Percentiles rank a stretch among this genome's conserved stretches.
Evolutionary conservation across 2,113 vertebrate genomes (phyloP).

Genomic region (Cebus imitator): DNA sequence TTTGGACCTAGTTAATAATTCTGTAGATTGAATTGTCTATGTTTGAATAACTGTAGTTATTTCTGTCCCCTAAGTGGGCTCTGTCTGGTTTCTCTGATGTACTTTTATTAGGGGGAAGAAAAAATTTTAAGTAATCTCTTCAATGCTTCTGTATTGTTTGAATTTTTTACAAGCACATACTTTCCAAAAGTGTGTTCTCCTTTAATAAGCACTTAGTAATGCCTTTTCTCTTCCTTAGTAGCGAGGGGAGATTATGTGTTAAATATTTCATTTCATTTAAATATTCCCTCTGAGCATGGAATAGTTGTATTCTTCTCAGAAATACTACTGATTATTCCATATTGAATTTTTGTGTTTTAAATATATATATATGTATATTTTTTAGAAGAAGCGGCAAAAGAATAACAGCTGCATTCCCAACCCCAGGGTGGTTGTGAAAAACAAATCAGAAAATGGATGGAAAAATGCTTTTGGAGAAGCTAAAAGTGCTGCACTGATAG

Average conservation of each 20-base stretch:
- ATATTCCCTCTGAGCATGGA: not conserved
- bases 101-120: not conserved
- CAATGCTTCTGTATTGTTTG: not conserved
- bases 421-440: not conserved
- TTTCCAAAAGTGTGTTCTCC: not conserved
- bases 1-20: not conserved
- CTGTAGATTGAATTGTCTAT: not conserved
- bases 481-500: not conserved
- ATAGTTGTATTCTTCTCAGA: not conserved
- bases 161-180: constrained; percentile 17
- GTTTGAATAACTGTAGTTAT: not conserved
- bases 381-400: constrained; percentile 33
- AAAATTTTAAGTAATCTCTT: not conserved
- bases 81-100: not conserved
- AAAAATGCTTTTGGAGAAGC: not conserved
- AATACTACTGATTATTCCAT: not conserved
- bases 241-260: not conserved
- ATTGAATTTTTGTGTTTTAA: not conserved
- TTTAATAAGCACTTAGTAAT: constrained; percentile 39
- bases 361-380: constrained; percentile 2
- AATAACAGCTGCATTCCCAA: not conserved
- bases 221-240: not conserved
- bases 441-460: constrained; percentile 15
- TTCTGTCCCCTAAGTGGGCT: not conserved
- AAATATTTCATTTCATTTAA: constrained; percentile 58